Evolutionary conservation across 2,888 invertebrate genomes (phyloP), one percentile per base, ranked within the genome.

Genomic region (Artemia sinica): DNA sequence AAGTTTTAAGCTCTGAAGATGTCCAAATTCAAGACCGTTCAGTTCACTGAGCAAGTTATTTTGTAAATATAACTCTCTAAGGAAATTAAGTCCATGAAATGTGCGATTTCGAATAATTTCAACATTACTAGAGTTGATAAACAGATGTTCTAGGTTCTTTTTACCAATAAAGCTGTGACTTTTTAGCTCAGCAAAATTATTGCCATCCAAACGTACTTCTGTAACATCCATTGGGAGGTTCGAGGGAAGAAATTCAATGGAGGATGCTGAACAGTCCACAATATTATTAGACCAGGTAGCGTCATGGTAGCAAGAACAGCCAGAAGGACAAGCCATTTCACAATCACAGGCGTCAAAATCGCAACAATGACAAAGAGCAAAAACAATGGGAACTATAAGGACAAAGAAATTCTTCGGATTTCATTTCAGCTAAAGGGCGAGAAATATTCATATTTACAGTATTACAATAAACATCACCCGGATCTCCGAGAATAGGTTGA

Each of bases 291-390:
- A 84, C 88, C 89, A 91, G 48, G 87, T 86, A 76, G 88, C 87
- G 78, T 91, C 91, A 76, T 89, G 88, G 79, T 89, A 91, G 78
- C 91, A 92, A 69, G 87, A 87, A 79, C 91, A 92, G 76, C 88
- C 88, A 69, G 82, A 83, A 48, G 91, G 91, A 75, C 91, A 92
- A 68, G 88, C 89, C 87, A 90, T 90, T 81, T 91, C 88, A 80
- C 91, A 92, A 79, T 92, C 91, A 77, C 91, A 92, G 51, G 89
- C 89, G 75, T 90, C 90, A 76, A 89, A 92, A 77, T 91, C 90
- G 78, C 91, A 92, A 76, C 91, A 92, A 76, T 89, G 88, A 76
- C 91, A 92, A 72, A 88, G 79, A 8, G 89, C 87, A n/a, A 77
- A 89, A 89, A 78, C 91, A 92, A 76, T 90, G 88, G 72, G 86